phyloP scores from a whole-genome alignment of 2,888 invertebrate genomes.

The Altica lythri region DNA sequence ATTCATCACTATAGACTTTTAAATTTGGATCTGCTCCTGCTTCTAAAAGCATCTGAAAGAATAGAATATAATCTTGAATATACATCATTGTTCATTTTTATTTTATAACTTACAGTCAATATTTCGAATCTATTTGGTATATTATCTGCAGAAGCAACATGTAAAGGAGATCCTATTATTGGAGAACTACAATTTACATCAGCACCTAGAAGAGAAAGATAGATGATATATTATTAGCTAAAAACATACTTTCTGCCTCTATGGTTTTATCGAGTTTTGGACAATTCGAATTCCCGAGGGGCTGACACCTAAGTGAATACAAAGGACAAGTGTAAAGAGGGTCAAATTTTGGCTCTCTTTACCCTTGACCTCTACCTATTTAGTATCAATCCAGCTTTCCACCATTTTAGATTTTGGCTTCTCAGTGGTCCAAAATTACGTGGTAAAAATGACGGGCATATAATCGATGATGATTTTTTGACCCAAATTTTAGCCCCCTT shows the following conservation, averaged over 20 bases:
- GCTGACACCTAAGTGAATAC: too few relatives aligned
- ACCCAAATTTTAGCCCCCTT: too few relatives aligned
- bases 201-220: slow-evolving; percentile 62
- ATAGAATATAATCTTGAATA: slow-evolving; percentile 10
- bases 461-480: too few relatives aligned
- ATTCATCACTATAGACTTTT: slow-evolving; percentile 75
- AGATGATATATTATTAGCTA: neutral
- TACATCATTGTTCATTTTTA: slow-evolving; percentile 1
- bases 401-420: too few relatives aligned
- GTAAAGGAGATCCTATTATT: slow-evolving; percentile 79
- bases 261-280: neutral
- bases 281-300: too few relatives aligned
- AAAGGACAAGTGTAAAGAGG: too few relatives aligned
- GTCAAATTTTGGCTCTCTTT: too few relatives aligned
- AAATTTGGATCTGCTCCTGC: slow-evolving; percentile 77
- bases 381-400: too few relatives aligned
- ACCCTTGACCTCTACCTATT: too few relatives aligned
- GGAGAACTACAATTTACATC: slow-evolving; percentile 80
- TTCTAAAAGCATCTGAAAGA: slow-evolving; percentile 65
- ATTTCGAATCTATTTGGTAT: slow-evolving; percentile 67
- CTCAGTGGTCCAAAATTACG: too few relatives aligned
- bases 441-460: too few relatives aligned
- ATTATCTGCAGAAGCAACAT: slow-evolving; percentile 82
- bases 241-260: too few relatives aligned
- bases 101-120: slow-evolving; percentile 45